Evolutionary conservation across 2,888 invertebrate genomes (phyloP), one percentile per base, ranked within the genome.

Genomic region (Troides helena): DNA sequence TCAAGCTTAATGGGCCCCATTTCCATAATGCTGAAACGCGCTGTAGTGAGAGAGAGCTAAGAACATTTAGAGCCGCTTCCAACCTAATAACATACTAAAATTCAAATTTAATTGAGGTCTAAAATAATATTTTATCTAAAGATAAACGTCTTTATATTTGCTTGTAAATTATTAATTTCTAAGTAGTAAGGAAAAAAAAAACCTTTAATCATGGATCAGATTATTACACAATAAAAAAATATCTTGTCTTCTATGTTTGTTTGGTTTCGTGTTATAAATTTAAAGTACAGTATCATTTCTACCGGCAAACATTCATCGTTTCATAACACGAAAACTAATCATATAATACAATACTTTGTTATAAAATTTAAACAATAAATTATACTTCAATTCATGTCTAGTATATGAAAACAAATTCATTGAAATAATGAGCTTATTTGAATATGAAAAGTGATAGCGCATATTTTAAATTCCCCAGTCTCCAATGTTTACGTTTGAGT

Each of bases 1-100:
- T 92, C 88, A 87, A 81, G 77, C 85, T 80, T 90, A 90, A 89
- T 88, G 86, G 82, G 77, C 56, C 77, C 80, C 77, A 89, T 89
- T 89, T 88, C 87, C 89, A 88, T 89, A 81, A 84, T 79, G 79
- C 78, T 73, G 78, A 77, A 76, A 73, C 75, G 73, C 71, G 71
- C 72, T 73, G 70, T 50, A 59, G 50, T 62, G 21, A 25, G 57
- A 56, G 12, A 75, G 79, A 75, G 60, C 56, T 80, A 72, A 23
- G 62, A 79, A 80, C 21, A 58, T 39, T 23, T 73, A 82, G 83
- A 82, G 64, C 25, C 39, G 75, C 7, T 57, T 6, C 7, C 10
- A 8, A 57, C 21, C 6, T 57, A 57, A 21, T 50, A 50, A 50
- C 17, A 17, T 50, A 17, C 30, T 30, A 30, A 3, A 30, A 30